These are phyloP conservation scores for western clawed frog (Xenopus tropicalis) DNA, from an alignment of 2,113 vertebrate genomes.

Conservation along the genomic window DNA sequence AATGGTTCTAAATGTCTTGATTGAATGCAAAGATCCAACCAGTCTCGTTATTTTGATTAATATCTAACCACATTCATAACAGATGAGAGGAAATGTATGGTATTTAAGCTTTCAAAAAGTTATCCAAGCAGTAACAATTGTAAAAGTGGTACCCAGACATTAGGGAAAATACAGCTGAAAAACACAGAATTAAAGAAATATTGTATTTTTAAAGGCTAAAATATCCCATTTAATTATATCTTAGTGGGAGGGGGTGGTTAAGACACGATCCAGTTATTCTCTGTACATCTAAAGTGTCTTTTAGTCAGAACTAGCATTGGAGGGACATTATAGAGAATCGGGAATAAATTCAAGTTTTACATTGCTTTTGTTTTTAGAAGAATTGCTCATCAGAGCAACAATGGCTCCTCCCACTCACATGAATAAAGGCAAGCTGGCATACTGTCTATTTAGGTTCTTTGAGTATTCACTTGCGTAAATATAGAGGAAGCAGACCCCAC, in stretches of 20 bases:
- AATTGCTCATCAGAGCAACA: too few species aligned
- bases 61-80: constrained; percentile 35
- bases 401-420: too few species aligned
- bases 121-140: constrained; percentile 38
- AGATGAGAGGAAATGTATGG: constrained; percentile 33
- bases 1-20: constrained; percentile 28
- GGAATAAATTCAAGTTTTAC: too few species aligned
- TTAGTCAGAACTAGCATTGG: too few species aligned
- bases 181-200: constrained; percentile 24
- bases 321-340: too few species aligned
- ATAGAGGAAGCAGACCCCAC: too few species aligned
- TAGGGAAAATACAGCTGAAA: constrained; percentile 23
- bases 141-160: constrained; percentile 25
- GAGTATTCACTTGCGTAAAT: too few species aligned
- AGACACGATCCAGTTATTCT: too few species aligned
- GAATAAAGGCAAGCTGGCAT: too few species aligned
- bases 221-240: constrained; percentile 15
- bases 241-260: not conserved
- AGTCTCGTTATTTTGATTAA: constrained; percentile 30
- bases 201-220: constrained; percentile 17
- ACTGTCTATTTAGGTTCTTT: too few species aligned
- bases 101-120: constrained; percentile 43
- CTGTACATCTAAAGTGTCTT: too few species aligned
- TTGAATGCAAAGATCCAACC: constrained; percentile 20
- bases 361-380: too few species aligned